Evolutionary conservation across 2,888 invertebrate species (phyloP), one percentile per base, ranked within the genome.

Genomic region (Tetanocera ferruginea): DNA sequence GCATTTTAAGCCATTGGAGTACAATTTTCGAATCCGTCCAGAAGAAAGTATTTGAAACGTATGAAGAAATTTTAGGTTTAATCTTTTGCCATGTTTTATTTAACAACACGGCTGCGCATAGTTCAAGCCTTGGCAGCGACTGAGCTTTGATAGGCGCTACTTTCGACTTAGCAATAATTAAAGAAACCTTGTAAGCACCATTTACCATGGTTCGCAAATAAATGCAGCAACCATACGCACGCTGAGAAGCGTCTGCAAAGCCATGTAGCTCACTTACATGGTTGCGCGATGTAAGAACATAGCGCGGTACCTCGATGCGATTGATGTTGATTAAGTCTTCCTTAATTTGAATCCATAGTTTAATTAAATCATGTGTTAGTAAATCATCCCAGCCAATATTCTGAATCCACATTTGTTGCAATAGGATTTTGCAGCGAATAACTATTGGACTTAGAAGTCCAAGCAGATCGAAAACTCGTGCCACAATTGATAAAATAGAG

Each of bases 21-120:
- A 80, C 73, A 23, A 82, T 80, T 52, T 74, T 62, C 19, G 80
- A 80, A 43, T 82, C 80, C 3, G 77, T 78, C 79, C 80, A 82
- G 14, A 82, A 80, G n/a, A 37, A 76, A 5, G 76, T 51, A 2
- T 43, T 14, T 34, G n/a, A 37, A 23, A 25, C 17, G 49, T 37
- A 76, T 17, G 28, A 34, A 28, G 6, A 2, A 43, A 76, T 60
- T n/a, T 64, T 73, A 11, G 25, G 5, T n/a, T 78, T 78, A 1
- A 34, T 34, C 5, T 34, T 34, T 34, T 34, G 3, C 31, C 31
- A 34, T 34, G 31, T 34, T 34, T 34, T 34, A 34, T 5, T 34
- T 34, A 34, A 34, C 31, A 34, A 34, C 31, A 34, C 31, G 5
- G 31, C 31, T 3, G 3, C 4, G 5, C 31, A 34, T n/a, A n/a